Percentiles rank a stretch among this genome's conserved stretches.
phyloP scores from a whole-genome alignment of 1,140 invertebrate genomes.

The Sarcophaga bullata region DNA sequence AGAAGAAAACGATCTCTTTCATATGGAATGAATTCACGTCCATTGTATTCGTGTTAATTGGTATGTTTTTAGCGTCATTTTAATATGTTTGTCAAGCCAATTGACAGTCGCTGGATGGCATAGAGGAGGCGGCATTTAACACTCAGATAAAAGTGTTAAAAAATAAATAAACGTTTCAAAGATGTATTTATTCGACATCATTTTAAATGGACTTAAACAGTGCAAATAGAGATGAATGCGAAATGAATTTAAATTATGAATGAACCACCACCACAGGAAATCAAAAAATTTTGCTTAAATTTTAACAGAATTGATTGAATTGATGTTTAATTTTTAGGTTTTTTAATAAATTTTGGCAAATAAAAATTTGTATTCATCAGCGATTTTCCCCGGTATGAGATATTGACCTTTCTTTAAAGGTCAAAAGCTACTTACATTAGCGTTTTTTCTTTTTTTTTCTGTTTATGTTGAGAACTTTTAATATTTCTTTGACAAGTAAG shows the following conservation, averaged over 20 bases:
- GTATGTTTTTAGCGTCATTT: neutral
- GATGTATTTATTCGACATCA: neutral
- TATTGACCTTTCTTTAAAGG: too few relatives aligned
- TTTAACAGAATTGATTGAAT: neutral
- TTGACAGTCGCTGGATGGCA: neutral
- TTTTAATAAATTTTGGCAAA: too few relatives aligned
- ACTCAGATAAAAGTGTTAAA: neutral
- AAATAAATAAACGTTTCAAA: neutral
- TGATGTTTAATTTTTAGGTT: neutral
- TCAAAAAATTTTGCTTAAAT: neutral
- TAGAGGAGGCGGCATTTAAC: neutral
- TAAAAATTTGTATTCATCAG: too few relatives aligned
- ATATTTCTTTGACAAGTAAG: too few relatives aligned
- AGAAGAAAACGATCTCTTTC: too few relatives aligned
- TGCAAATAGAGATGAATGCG: neutral
- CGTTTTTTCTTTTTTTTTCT: too few relatives aligned
- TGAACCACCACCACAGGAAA: neutral
- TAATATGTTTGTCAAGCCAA: constrained; percentile 18
- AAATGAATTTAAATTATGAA: constrained; percentile 17
- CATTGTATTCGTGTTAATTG: constrained; percentile 10
- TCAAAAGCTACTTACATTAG: too few relatives aligned
- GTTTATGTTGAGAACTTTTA: too few relatives aligned
- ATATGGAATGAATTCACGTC: neutral
- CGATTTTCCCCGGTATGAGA: too few relatives aligned
- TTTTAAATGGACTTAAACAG: neutral